Conservation (phyloP, 2,797 vertebrate species). For the Chelon auratus region DNA sequence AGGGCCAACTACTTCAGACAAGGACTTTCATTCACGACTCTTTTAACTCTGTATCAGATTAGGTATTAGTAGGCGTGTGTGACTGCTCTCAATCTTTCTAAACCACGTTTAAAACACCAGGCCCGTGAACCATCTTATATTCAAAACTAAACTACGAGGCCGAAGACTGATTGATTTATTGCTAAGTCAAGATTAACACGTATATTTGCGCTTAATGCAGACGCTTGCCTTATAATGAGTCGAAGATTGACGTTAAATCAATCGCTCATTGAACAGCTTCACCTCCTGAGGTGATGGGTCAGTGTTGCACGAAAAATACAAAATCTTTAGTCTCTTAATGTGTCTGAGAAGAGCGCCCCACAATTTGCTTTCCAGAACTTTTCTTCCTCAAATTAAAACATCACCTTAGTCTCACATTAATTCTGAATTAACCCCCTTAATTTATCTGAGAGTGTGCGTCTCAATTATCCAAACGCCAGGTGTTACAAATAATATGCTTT, state of each 20-base stretch:
- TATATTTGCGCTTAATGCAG: conserved; percentile 48
- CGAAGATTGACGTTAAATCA: conserved; percentile 56
- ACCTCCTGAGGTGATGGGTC: conserved; percentile 64
- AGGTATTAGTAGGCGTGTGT: conserved; percentile 66
- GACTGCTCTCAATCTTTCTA: conserved; percentile 34
- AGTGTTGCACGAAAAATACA: conserved; percentile 30
- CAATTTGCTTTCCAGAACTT: conserved; percentile 16
- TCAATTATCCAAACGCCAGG: conserved; percentile 21
- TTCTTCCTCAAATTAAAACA: conserved; percentile 13
- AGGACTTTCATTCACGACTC: conserved; percentile 74
- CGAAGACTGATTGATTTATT: conserved; percentile 40
- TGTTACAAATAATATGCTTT: background rate
- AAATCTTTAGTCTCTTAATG: conserved; percentile 25
- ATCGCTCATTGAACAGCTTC: conserved; percentile 40
- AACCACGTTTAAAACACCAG: conserved; percentile 49
- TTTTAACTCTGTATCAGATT: conserved; percentile 46
- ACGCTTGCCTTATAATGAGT: conserved; percentile 16
- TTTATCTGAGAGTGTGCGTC: conserved; percentile 36
- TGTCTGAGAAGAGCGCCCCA: conserved; percentile 13
- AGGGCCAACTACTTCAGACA: conserved; percentile 55
- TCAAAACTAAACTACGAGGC: conserved; percentile 47
- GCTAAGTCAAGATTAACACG: background rate
- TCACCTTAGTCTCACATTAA: conserved; percentile 1
- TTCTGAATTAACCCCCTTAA: background rate
- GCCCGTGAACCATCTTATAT: conserved; percentile 49